phyloP scores from a whole-genome alignment of 1,140 invertebrate species.

The Cotesia vestalis region DNA sequence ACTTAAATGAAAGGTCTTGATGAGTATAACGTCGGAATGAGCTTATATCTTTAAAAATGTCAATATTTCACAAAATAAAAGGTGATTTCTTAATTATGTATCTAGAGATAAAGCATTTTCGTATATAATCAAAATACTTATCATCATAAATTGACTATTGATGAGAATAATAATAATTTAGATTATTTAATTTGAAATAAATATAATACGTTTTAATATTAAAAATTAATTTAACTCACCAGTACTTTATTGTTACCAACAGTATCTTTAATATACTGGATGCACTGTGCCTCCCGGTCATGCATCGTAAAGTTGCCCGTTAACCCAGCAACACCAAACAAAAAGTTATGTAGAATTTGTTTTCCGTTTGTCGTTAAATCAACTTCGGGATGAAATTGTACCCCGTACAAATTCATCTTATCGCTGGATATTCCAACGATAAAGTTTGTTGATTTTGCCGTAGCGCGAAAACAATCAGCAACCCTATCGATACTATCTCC shows the following conservation, averaged over 20 bases:
- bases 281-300: slow-evolving; percentile 88
- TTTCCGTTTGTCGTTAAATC: slow-evolving; percentile 93
- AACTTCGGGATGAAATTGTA: slow-evolving; percentile 98
- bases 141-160: too few relatives aligned
- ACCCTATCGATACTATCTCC: slow-evolving; percentile 94
- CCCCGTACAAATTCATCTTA: slow-evolving; percentile 89
- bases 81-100: too few relatives aligned
- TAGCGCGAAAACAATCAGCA: slow-evolving; percentile 84
- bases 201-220: too few relatives aligned
- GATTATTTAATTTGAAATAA: too few relatives aligned
- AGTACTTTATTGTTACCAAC: slow-evolving; percentile 94
- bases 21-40: too few relatives aligned
- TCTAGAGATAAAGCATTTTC: too few relatives aligned
- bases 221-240: slow-evolving; percentile 70
- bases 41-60: too few relatives aligned
- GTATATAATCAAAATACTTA: too few relatives aligned
- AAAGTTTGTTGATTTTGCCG: slow-evolving; percentile 84
- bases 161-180: too few relatives aligned
- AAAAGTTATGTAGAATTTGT: slow-evolving; percentile 93
- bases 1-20: too few relatives aligned
- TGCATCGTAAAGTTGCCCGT: slow-evolving; percentile 89
- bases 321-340: slow-evolving; percentile 89
- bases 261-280: slow-evolving; percentile 90
- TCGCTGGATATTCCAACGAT: slow-evolving; percentile 93
- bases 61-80: too few relatives aligned